A percentile compares a stretch with the other conserved stretches of the same genome.
These are phyloP conservation scores for Xenops minutus DNA, from an alignment of 2,797 vertebrate genomes.

Conservation along the genomic window DNA sequence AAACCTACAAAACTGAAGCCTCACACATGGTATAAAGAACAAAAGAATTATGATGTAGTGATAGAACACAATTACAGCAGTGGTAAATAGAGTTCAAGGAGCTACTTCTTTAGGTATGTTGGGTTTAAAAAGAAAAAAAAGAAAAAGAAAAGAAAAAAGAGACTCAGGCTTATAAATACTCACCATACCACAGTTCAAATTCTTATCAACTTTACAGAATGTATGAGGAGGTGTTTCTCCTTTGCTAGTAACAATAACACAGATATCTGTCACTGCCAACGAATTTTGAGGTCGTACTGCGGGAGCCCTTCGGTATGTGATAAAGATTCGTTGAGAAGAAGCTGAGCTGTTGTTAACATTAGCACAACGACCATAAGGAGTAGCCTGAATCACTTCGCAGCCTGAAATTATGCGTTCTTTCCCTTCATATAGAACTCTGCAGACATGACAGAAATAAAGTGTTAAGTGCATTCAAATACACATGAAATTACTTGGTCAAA, in stretches of 20 bases:
- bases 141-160: background rate
- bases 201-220: conserved; percentile 97
- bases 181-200: conserved; percentile 98
- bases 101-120: background rate
- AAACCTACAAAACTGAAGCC: background rate
- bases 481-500: background rate
- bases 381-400: conserved; percentile 94
- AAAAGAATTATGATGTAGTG: background rate
- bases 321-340: conserved; percentile 93
- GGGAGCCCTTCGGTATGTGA: conserved; percentile 88
- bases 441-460: background rate
- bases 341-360: conserved; percentile 99
- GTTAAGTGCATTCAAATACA: background rate
- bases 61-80: background rate
- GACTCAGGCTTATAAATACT: conserved; percentile 27
- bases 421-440: conserved; percentile 93
- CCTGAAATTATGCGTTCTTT: conserved; percentile 93
- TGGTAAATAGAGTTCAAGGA: background rate
- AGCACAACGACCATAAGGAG: conserved; percentile 94
- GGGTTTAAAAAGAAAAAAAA: background rate
- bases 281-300: conserved; percentile 89
- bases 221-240: conserved; percentile 96
- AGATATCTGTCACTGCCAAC: conserved; percentile 94
- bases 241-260: conserved; percentile 94
- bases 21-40: background rate